Evolutionary conservation across 2,888 invertebrate genomes (phyloP), one percentile per base, ranked within the genome.

Genomic region (Panopea generosa): DNA sequence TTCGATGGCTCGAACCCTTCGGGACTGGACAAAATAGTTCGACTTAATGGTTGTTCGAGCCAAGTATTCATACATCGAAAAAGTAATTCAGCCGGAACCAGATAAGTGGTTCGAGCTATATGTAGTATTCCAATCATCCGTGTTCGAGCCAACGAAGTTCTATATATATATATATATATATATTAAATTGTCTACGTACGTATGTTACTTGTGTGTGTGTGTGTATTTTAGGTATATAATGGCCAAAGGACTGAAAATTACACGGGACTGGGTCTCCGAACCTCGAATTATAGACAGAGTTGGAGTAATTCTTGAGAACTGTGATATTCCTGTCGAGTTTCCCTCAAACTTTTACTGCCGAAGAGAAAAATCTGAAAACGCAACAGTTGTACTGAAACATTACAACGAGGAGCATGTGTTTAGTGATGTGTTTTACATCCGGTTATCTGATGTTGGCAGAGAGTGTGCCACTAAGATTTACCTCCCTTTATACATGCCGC

Each of bases 361-460:
- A 1, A 38, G 79, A 3, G 79, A 80, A 53, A 72, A 69, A 43
- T 29, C 66, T 6, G 79, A 80, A 57, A 75, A 80, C 22, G n/a
- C 75, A 1, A 57, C 76, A 14, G 69, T 80, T 7, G 9, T 24
- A 11, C 20, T 80, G 2, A 40, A 50, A n/a, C 49, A 38, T 3
- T 26, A 57, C 27, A 62, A 65, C 16, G 79, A 80, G 7, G 79
- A 80, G 40, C 49, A 52, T 1, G 33, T 69, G 11, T 69, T 72
- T 24, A 76, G 79, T 38, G 79, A 80, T 27, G 74, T 76, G n/a
- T 80, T 69, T 40, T 71, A 80, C 53, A 56, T 80, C 11, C 59
- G 69, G 40, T 59, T 76, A 11, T 72, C 72, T 22, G 72, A 80
- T 29, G 66, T 57, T 6, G 72, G 69, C 26, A 27, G 59, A 43